phyloP scores from a whole-genome alignment of 1,140 invertebrate genomes.

The Asbolus verrucosus region DNA sequence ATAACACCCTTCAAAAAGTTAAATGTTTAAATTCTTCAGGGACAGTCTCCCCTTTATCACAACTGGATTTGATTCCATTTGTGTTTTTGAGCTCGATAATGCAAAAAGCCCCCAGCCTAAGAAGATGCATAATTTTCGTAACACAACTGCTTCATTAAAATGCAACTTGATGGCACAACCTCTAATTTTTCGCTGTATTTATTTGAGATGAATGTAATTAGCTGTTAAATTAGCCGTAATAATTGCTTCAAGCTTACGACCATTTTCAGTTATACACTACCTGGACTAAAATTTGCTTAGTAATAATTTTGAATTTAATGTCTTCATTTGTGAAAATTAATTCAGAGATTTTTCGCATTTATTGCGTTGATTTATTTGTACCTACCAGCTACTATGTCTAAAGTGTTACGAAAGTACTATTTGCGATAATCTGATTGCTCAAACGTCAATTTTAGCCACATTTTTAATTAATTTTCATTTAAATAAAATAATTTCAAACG shows the following conservation, averaged over 20 bases:
- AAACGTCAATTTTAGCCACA: too few relatives aligned
- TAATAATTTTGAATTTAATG: constrained; percentile 9
- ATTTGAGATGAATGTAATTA: constrained; percentile 48
- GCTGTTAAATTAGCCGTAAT: constrained; percentile 48
- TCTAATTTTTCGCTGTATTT: constrained; percentile 47
- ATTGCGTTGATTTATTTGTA: too few relatives aligned
- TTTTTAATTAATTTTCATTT: too few relatives aligned
- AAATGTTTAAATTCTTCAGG: constrained; percentile 59
- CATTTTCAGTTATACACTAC: constrained; percentile 25
- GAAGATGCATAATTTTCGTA: constrained; percentile 21
- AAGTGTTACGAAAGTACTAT: too few relatives aligned
- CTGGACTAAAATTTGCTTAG: constrained; percentile 10
- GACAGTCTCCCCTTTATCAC: constrained; percentile 46
- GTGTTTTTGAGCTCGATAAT: constrained; percentile 23
- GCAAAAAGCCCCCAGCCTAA: too few relatives aligned
- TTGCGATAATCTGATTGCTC: too few relatives aligned
- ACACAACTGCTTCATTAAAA: constrained; percentile 26
- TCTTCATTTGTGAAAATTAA: constrained; percentile 29
- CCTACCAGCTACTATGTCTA: too few relatives aligned
- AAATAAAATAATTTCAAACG: too few relatives aligned
- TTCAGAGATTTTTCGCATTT: too few relatives aligned
- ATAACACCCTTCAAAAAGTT: constrained; percentile 53
- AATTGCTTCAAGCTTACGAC: constrained; percentile 38
- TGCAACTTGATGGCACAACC: constrained; percentile 35
- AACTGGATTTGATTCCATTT: constrained; percentile 48